These are phyloP conservation scores for Torymus auratus DNA, from an alignment of 2,888 invertebrate genomes.

Conservation along the genomic window DNA sequence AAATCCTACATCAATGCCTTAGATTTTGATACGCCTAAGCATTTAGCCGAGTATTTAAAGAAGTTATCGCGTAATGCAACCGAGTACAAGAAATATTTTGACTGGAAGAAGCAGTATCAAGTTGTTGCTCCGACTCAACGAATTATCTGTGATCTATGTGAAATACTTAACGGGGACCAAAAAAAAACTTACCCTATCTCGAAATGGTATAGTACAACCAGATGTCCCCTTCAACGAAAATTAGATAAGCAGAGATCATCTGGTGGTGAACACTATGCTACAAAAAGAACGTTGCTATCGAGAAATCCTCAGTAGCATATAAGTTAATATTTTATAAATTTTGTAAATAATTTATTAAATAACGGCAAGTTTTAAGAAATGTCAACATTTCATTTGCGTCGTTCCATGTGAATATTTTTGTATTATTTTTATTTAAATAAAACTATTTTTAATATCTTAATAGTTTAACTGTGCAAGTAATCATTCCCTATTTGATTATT, in stretches of 20 bases:
- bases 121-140: conserved; percentile 77
- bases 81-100: conserved; percentile 82
- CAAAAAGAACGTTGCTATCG: conserved; percentile 32
- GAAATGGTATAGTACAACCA: conserved; percentile 64
- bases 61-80: conserved; percentile 78
- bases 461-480: too few relatives aligned
- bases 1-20: conserved; percentile 83
- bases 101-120: conserved; percentile 81
- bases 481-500: too few relatives aligned
- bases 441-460: too few relatives aligned
- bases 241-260: conserved; percentile 39
- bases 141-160: conserved; percentile 81
- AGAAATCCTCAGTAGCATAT: too few relatives aligned
- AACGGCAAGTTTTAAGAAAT: too few relatives aligned
- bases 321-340: too few relatives aligned
- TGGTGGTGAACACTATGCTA: conserved; percentile 45
- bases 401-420: too few relatives aligned
- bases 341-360: too few relatives aligned
- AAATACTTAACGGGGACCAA: conserved; percentile 74
- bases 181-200: conserved; percentile 61
- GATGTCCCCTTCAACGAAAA: conserved; percentile 65
- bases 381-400: too few relatives aligned
- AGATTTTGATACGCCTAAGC: conserved; percentile 79
- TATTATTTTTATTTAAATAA: too few relatives aligned
- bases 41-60: conserved; percentile 80